Evolutionary conservation across 2,888 invertebrate genomes (phyloP).

Genomic region (Adineta ricciae): DNA sequence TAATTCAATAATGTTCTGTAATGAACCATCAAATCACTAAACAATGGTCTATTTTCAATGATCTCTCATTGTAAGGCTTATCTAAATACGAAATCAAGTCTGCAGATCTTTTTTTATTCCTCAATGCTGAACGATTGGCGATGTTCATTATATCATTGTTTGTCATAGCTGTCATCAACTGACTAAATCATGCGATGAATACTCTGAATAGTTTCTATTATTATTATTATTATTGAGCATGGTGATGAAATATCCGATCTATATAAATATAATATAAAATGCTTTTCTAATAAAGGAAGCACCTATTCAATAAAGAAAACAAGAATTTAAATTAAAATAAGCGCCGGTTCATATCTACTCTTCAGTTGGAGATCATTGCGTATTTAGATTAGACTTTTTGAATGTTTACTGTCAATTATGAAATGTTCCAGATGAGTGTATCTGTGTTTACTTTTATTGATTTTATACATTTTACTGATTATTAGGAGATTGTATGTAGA

Average conservation of each 20-base stretch:
- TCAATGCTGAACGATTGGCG: background rate
- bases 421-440: background rate
- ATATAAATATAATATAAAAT: background rate
- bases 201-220: background rate
- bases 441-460: background rate
- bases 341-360: no score
- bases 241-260: background rate
- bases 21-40: no score
- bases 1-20: no score
- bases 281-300: background rate
- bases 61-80: no score
- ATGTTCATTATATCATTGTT: background rate
- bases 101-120: no score
- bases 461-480: background rate
- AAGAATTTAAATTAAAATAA: no score
- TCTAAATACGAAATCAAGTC: no score
- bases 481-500: background rate
- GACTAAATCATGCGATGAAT: background rate
- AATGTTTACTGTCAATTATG: background rate
- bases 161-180: background rate
- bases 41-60: no score
- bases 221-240: background rate
- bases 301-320: background rate
- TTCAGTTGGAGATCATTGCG: no score
- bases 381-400: background rate